Percentiles rank a stretch among this genome's conserved stretches.
These are phyloP conservation scores for Macquaria ambigua DNA, from an alignment of 2,113 vertebrate species.

Conservation along the genomic window DNA sequence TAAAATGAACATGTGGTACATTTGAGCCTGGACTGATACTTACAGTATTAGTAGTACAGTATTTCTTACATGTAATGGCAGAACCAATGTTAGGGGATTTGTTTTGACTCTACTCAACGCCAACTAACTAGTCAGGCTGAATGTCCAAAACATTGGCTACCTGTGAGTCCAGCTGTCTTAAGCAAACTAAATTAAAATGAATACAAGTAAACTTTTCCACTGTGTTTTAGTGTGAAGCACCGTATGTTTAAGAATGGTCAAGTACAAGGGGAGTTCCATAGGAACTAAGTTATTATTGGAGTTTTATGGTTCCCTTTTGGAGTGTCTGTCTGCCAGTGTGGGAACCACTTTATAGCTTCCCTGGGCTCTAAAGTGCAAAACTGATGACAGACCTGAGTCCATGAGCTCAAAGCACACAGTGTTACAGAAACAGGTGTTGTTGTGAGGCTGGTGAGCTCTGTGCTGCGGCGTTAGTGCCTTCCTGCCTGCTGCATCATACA, in stretches of 20 bases:
- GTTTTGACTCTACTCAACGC: neutral
- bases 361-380: constrained; percentile 49
- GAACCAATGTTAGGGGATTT: neutral
- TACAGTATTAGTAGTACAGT: neutral
- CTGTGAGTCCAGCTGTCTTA: neutral
- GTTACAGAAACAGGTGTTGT: constrained; percentile 77
- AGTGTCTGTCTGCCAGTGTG: constrained; percentile 61
- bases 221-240: neutral
- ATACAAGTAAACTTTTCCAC: constrained; percentile 16
- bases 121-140: neutral
- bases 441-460: constrained; percentile 28
- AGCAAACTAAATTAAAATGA: constrained; percentile 31
- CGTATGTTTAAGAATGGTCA: constrained; percentile 26
- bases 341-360: constrained; percentile 72
- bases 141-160: neutral
- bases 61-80: neutral
- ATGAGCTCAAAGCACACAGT: constrained; percentile 57
- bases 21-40: neutral
- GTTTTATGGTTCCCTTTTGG: constrained; percentile 55
- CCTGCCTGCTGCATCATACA: constrained; percentile 56
- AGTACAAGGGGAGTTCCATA: constrained; percentile 25
- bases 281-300: constrained; percentile 55
- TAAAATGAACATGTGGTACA: neutral
- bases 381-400: constrained; percentile 68
- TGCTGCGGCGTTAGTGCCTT: constrained; percentile 45